These are phyloP conservation scores for Rhopalosiphum padi DNA, from an alignment of 1,140 invertebrate genomes.

Conservation along the genomic window DNA sequence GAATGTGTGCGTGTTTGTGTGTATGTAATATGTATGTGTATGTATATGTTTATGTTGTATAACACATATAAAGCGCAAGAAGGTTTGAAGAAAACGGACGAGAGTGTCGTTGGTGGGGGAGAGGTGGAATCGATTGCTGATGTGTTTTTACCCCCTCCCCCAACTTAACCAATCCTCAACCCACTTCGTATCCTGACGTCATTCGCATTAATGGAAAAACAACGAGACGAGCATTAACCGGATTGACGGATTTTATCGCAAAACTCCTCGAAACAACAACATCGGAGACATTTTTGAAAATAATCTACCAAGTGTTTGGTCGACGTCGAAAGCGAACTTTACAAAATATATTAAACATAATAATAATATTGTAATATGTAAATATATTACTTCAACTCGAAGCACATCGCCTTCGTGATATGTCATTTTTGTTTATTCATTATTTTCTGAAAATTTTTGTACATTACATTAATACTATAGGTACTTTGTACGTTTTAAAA, in stretches of 20 bases:
- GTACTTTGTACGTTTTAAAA: neutral
- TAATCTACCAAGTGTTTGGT: constrained; percentile 19
- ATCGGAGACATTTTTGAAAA: constrained; percentile 31
- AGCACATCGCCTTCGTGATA: neutral
- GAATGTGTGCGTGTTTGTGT: neutral
- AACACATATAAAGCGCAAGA: constrained; percentile 19
- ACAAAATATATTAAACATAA: neutral
- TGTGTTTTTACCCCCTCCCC: constrained; percentile 4
- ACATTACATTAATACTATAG: neutral
- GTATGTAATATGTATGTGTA: neutral
- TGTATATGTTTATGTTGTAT: constrained; percentile 10
- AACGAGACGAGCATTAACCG: constrained; percentile 32
- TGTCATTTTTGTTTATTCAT: constrained; percentile 2
- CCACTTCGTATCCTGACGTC: constrained; percentile 11
- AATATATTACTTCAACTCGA: neutral
- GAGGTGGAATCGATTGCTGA: constrained; percentile 42
- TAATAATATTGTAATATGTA: neutral
- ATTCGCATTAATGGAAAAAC: constrained; percentile 53
- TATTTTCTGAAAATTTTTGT: neutral
- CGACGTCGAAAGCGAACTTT: neutral
- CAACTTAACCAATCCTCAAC: neutral
- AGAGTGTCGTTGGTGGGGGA: neutral
- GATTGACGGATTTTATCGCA: constrained; percentile 42
- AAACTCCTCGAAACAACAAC: constrained; percentile 12
- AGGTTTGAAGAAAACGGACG: constrained; percentile 25